Evolutionary conservation across 2,113 vertebrate genomes (phyloP), one percentile per base, ranked within the genome.

Genomic region (Saccopteryx leptura): DNA sequence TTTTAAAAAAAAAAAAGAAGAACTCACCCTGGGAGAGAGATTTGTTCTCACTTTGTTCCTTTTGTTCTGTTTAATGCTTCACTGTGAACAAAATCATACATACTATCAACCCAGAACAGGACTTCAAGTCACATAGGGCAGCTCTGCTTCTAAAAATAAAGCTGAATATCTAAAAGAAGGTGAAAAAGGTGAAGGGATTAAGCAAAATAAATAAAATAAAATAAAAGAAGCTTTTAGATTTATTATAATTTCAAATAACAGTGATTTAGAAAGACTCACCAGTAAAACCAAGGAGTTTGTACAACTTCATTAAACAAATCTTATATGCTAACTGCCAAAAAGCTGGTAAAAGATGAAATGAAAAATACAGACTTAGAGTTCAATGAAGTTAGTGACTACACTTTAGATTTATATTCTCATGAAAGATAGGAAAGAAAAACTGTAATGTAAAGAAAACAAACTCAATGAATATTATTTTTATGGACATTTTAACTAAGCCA

Each of bases 271-370:
- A 33, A 58, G 12, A 84, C 9, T 19, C 19, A 84, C 81, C 60
- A 86, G 48, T 82, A 63, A 94, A 94, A 83, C 50, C 69, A 86
- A 66, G 13, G 61, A 76, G 19, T 81, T 33, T 92, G 28, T 69
- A 74, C 95, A 97, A 71, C 24, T 68, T 66, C 26, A 52, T 86
- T 85, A 93, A 94, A 92, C 80, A 95, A 90, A 80, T 87, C 52
- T 71, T 66, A 89, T 24, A 79, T 56, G 26, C 56, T 79, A 23
- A 23, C 50, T 82, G 39, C 68, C 58, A 85, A 68, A 78, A 87
- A 66, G 31, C 26, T 56, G 61, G 33, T 83, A 78, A 33, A 92
- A 93, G 60, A 93, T 81, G 54, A 92, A 85, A 81, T 46, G 48
- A 13, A 84, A 79, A 91, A 58, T 33, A 91, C 58, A 85, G 93